Conservation (phyloP, 2,888 invertebrate genomes). For the Trissolcus brochymenae region DNA sequence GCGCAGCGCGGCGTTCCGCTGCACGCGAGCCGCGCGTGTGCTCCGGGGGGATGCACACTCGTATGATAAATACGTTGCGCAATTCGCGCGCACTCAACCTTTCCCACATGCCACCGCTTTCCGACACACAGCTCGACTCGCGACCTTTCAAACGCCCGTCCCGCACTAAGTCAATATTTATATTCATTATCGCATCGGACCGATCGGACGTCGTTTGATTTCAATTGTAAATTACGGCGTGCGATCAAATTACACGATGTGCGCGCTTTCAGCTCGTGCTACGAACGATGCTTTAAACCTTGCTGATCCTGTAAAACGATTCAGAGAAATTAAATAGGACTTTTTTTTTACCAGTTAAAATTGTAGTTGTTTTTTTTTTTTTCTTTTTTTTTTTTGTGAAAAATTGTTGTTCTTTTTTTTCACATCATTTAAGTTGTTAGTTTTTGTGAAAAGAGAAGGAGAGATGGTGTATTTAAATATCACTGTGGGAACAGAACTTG, state of each 20-base stretch:
- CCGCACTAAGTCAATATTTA: constrained; percentile 41
- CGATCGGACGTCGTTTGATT: constrained; percentile 35
- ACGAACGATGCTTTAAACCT: constrained; percentile 9
- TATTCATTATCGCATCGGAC: constrained; percentile 31
- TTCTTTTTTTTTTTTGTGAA: too few relatives aligned
- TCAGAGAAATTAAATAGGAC: too few relatives aligned
- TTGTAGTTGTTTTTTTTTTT: too few relatives aligned
- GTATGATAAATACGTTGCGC: constrained; percentile 42
- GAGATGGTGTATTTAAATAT: too few relatives aligned
- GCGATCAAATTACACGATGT: constrained; percentile 12
- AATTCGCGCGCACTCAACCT: constrained; percentile 6
- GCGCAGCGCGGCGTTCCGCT: constrained; percentile 44
- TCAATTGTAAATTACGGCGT: constrained; percentile 41
- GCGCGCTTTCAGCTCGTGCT: background rate
- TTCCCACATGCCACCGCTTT: constrained; percentile 26
- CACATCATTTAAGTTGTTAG: too few relatives aligned
- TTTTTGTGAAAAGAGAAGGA: too few relatives aligned
- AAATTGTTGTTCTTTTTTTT: too few relatives aligned
- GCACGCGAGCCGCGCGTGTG: constrained; percentile 59
- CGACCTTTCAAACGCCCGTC: constrained; percentile 32
- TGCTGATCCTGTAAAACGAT: too few relatives aligned
- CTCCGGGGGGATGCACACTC: constrained; percentile 17
- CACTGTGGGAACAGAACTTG: too few relatives aligned
- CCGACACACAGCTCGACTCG: constrained; percentile 26
- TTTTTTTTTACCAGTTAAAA: too few relatives aligned